Evolutionary conservation across 2,797 vertebrate species (phyloP).

Genomic region (Enteromius radiatus): DNA sequence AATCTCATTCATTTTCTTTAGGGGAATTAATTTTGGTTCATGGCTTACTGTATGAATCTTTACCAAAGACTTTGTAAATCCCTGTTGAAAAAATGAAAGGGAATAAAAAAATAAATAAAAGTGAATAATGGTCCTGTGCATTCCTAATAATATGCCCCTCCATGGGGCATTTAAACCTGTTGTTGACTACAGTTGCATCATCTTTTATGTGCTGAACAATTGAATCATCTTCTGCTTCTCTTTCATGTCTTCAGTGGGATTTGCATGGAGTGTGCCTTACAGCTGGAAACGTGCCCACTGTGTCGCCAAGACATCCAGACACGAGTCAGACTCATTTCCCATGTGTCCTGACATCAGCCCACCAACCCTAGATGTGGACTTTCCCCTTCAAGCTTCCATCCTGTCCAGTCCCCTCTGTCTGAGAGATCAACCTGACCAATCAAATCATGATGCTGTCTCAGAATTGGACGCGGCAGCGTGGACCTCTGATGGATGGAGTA

Average conservation of each 20-base stretch:
- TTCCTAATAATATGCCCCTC: background rate
- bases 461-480: constrained; percentile 41
- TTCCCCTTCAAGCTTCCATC: constrained; percentile 60
- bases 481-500: constrained; percentile 45
- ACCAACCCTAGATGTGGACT: constrained; percentile 62
- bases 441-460: constrained; percentile 58
- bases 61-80: background rate
- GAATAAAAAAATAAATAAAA: background rate
- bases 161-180: background rate
- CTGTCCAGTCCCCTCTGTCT: constrained; percentile 61
- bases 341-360: constrained; percentile 92
- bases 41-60: background rate
- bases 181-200: constrained; percentile 35
- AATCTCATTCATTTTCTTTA: background rate
- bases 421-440: constrained; percentile 53
- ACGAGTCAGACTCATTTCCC: constrained; percentile 96
- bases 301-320: constrained; percentile 99
- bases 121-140: background rate
- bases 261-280: constrained; percentile 99
- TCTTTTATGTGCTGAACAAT: background rate
- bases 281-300: constrained; percentile 97
- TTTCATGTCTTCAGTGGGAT: constrained; percentile 83
- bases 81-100: background rate
- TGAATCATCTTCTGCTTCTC: constrained; percentile 14
- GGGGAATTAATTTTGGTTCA: background rate